These are phyloP conservation scores for Ormyrus pomaceus DNA, from an alignment of 2,888 invertebrate species.

Conservation along the genomic window DNA sequence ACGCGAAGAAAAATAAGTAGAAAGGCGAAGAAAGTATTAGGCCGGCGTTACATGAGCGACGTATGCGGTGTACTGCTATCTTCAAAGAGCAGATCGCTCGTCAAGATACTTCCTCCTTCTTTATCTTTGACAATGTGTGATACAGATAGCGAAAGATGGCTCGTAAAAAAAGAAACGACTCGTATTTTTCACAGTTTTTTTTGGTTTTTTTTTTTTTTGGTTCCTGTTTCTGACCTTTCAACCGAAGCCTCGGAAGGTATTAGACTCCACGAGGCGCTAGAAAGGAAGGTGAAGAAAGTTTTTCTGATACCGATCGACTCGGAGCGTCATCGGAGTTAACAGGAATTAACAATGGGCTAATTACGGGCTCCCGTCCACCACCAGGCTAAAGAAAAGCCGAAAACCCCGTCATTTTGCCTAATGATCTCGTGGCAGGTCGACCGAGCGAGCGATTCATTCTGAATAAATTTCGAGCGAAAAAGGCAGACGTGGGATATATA, in stretches of 20 bases:
- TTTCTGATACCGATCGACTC: too few species aligned
- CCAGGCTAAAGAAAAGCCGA: too few species aligned
- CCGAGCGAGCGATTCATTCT: too few species aligned
- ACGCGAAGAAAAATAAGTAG: conserved; percentile 12
- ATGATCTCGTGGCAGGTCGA: too few species aligned
- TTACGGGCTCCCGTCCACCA: background rate
- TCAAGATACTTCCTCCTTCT: conserved; percentile 41
- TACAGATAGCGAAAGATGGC: conserved; percentile 38
- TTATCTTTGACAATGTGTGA: conserved; percentile 45
- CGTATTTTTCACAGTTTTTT: background rate
- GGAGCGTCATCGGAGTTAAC: background rate
- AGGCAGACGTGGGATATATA: too few species aligned
- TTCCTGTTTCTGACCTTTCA: background rate
- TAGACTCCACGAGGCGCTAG: too few species aligned
- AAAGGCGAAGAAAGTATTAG: conserved; percentile 42
- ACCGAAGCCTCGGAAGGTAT: background rate
- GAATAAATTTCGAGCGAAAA: too few species aligned
- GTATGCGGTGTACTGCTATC: conserved; percentile 12
- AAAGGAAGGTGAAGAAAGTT: background rate
- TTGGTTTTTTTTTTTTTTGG: background rate
- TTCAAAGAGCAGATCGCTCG: conserved; percentile 34
- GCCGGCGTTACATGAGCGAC: conserved; percentile 1
- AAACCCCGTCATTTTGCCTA: too few species aligned
- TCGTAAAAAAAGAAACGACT: background rate
- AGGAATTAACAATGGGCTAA: background rate